phyloP scores from a whole-genome alignment of 2,888 invertebrate genomes.

The Drosophila gaucha region DNA sequence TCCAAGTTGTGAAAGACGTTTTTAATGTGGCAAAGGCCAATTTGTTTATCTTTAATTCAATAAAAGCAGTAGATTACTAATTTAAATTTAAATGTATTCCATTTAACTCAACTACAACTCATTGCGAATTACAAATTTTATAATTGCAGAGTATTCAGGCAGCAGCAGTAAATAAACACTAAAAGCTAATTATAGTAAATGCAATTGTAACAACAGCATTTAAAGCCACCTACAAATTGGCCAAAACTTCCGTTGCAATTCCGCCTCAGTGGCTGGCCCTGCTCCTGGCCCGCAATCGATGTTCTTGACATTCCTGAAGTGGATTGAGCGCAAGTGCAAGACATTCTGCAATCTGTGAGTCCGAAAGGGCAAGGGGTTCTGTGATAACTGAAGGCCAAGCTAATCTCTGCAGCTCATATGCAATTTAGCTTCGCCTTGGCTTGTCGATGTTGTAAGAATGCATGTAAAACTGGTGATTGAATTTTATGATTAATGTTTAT shows the following conservation, averaged over 20 bases:
- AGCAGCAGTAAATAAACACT: too few species aligned
- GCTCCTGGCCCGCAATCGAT: conserved; percentile 41
- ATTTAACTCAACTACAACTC: too few species aligned
- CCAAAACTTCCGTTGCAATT: conserved; percentile 13
- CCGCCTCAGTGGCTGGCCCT: conserved; percentile 26
- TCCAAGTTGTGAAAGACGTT: too few species aligned
- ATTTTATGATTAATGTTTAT: conserved; percentile 65
- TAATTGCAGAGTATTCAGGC: conserved; percentile 22
- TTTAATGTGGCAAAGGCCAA: too few species aligned
- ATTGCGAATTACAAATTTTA: too few species aligned
- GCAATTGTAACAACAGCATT: conserved; percentile 21
- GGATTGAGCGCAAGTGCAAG: conserved; percentile 19
- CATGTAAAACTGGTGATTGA: conserved; percentile 70
- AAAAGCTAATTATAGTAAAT: conserved; percentile 23
- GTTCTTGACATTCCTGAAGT: conserved; percentile 59
- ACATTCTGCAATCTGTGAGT: conserved; percentile 18
- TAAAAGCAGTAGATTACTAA: too few species aligned
- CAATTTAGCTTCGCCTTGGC: conserved; percentile 20
- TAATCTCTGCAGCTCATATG: neutral
- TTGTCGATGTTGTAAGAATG: conserved; percentile 62
- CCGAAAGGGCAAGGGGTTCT: neutral
- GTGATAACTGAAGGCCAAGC: neutral
- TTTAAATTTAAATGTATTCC: too few species aligned
- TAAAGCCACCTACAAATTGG: conserved; percentile 31
- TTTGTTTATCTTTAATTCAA: too few species aligned